Evolutionary conservation across 1,140 invertebrate genomes (phyloP).

Genomic region (Berghia stephanieae): DNA sequence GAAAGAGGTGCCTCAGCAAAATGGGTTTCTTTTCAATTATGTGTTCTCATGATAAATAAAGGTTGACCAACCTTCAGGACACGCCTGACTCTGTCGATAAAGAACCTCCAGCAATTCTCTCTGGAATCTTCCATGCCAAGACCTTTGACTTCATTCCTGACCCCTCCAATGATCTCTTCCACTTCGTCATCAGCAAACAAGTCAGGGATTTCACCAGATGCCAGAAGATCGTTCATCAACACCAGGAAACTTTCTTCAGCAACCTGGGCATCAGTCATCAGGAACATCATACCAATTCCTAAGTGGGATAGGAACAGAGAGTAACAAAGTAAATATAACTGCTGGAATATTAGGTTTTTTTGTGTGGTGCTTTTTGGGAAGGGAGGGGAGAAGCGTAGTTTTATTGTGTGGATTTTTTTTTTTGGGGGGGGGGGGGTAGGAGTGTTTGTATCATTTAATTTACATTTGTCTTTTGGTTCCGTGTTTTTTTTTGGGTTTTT

Average conservation of each 20-base stretch:
- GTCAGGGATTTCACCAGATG: slow-evolving; percentile 94
- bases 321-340: too few species aligned
- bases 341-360: too few species aligned
- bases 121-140: slow-evolving; percentile 83
- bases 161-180: slow-evolving; percentile 91
- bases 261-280: slow-evolving; percentile 95
- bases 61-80: slow-evolving; percentile 78
- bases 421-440: too few species aligned
- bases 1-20: too few species aligned
- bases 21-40: background rate
- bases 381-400: too few species aligned
- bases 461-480: too few species aligned
- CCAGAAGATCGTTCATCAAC: slow-evolving; percentile 93
- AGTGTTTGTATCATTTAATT: too few species aligned
- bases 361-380: too few species aligned
- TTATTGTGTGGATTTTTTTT: too few species aligned
- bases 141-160: slow-evolving; percentile 88
- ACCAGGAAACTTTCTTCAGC: slow-evolving; percentile 95
- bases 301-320: too few species aligned
- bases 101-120: slow-evolving; percentile 97
- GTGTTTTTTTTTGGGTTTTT: too few species aligned
- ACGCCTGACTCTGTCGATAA: slow-evolving; percentile 91
- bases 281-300: slow-evolving; percentile 91
- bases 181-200: slow-evolving; percentile 95
- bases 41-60: background rate